Conservation (phyloP, 2,888 invertebrate species). For the Tillus elongatus region DNA sequence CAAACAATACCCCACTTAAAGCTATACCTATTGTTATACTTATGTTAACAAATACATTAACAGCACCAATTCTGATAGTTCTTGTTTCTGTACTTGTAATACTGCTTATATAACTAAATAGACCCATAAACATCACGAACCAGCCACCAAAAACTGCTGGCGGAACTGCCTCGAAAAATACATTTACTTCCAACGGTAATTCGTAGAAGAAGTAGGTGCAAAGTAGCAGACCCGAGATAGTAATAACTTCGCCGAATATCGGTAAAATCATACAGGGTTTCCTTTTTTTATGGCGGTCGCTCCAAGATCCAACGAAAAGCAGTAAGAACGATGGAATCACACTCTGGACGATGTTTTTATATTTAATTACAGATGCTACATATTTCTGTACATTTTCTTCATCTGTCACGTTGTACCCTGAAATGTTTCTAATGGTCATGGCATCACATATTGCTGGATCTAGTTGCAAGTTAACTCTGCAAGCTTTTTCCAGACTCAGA, state of each 20-base stretch:
- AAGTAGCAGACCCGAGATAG: conserved; percentile 44
- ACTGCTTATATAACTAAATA: conserved; percentile 53
- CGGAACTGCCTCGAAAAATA: conserved; percentile 47
- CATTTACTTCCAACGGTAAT: conserved; percentile 46
- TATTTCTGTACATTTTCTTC: conserved; percentile 41
- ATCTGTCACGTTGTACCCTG: conserved; percentile 49
- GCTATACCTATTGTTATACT: conserved; percentile 44
- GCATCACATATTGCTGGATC: conserved; percentile 63
- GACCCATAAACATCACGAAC: conserved; percentile 49
- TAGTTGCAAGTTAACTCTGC: conserved; percentile 65
- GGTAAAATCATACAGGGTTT: conserved; percentile 51
- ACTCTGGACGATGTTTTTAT: conserved; percentile 48
- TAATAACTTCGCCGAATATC: conserved; percentile 46
- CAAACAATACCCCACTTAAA: conserved; percentile 46
- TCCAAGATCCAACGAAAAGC: conserved; percentile 53
- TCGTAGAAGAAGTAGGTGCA: conserved; percentile 49
- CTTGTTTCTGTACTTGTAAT: conserved; percentile 47
- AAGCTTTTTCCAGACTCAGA: conserved; percentile 73
- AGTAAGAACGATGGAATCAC: conserved; percentile 48
- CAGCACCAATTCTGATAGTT: conserved; percentile 52
- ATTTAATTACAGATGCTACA: conserved; percentile 42
- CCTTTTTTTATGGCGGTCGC: conserved; percentile 48
- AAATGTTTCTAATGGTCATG: conserved; percentile 57
- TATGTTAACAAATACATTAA: conserved; percentile 46
- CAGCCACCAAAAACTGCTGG: conserved; percentile 48